Evolutionary conservation across 2,797 vertebrate genomes (phyloP), one percentile per base, ranked within the genome.

Genomic region (Tarsius wallacei): DNA sequence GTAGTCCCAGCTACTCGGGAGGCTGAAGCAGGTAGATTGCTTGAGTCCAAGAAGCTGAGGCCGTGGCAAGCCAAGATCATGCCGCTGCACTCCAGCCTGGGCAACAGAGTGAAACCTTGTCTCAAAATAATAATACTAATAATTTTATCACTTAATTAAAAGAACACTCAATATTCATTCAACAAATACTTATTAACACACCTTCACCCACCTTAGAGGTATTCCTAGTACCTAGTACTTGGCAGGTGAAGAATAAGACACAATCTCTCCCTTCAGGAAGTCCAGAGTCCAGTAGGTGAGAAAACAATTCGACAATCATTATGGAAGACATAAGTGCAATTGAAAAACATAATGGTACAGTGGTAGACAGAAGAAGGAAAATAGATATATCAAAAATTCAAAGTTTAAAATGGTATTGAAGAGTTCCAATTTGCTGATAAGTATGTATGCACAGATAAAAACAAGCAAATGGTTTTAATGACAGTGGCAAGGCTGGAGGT

Each of bases 131-230:
- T 42, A 42, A 42, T 42, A 42, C 7, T 42, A 42, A 42, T 42
- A 42, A 42, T 42, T 42, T 42, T 42, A 42, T 94, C 15, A 47
- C 81, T 96, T 89, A 91, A 80, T 89, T 51, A 96, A 95, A 87
- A 91, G 11, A 83, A 70, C 19, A 33, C 80, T 77, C 71, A 76
- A 89, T 47, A 89, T 33, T 71, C 85, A 87, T 51, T 77, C 28
- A 76, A 64, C 36, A 61, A 77, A 71, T 8, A 90, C 2, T 80
- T 87, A 68, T 59, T 76, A 42, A 80, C 64, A 78, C 53, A 70
- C 42, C 42, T 42, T 42, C 42, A 66, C n/a, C 7, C 11, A 4
- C 21, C 64, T 47, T 17, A 87, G 5, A 84, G 49, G 57, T 92
- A 24, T 86, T 19, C 24, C 47, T 78, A 26, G 28, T 95, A 2